Percentiles rank a stretch among this genome's conserved stretches.
phyloP scores from a whole-genome alignment of 1,140 invertebrate species.

The Episyrphus balteatus region DNA sequence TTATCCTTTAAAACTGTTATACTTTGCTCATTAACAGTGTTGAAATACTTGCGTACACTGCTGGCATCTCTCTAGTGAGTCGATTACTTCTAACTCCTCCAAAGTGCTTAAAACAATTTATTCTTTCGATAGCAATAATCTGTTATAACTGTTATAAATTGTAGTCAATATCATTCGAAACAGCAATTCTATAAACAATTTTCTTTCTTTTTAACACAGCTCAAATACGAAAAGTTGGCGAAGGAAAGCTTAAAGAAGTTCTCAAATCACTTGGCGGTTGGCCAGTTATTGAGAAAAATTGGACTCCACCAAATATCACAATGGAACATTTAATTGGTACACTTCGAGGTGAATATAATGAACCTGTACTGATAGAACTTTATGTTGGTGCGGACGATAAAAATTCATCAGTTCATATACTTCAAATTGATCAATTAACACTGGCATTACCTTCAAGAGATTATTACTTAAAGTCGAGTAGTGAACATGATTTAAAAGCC shows the following conservation, averaged over 20 bases:
- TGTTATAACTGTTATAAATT: too few relatives aligned
- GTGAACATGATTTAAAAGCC: constrained; percentile 52
- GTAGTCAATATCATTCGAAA: too few relatives aligned
- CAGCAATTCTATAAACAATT: too few relatives aligned
- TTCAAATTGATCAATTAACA: constrained; percentile 75
- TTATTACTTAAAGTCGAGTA: constrained; percentile 65
- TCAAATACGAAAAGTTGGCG: constrained; percentile 59
- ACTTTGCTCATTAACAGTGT: too few relatives aligned
- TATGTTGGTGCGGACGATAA: constrained; percentile 80
- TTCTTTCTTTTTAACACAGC: constrained; percentile 36
- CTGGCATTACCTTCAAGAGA: constrained; percentile 69
- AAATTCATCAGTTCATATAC: constrained; percentile 72
- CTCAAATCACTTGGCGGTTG: constrained; percentile 59
- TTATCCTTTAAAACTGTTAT: too few relatives aligned
- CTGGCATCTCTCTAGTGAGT: too few relatives aligned
- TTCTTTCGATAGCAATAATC: too few relatives aligned
- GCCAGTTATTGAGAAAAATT: constrained; percentile 57
- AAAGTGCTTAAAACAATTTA: too few relatives aligned
- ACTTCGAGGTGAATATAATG: constrained; percentile 59
- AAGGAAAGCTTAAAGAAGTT: constrained; percentile 48
- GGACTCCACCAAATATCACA: constrained; percentile 46
- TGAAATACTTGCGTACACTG: too few relatives aligned
- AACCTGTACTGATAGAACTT: constrained; percentile 62
- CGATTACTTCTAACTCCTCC: too few relatives aligned
- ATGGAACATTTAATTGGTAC: constrained; percentile 56